phyloP scores from a whole-genome alignment of 1,140 invertebrate species.

The Thalassaphorura encarpata region DNA sequence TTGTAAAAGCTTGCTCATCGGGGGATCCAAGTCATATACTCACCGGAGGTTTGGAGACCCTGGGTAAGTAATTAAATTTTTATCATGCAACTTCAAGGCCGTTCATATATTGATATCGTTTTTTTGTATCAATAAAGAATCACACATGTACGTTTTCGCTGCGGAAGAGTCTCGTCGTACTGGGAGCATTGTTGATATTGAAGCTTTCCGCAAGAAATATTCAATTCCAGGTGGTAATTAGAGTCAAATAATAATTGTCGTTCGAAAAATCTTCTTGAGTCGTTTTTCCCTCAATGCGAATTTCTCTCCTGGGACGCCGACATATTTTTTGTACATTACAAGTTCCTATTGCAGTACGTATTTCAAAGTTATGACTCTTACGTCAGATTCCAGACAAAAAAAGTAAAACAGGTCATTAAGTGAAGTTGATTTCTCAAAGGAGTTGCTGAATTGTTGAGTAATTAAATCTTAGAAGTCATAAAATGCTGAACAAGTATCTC shows the following conservation, averaged over 20 bases:
- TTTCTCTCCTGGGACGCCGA: too few relatives aligned
- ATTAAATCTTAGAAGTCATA: too few relatives aligned
- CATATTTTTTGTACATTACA: too few relatives aligned
- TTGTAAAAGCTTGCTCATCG: conserved; percentile 36
- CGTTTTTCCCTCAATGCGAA: too few relatives aligned
- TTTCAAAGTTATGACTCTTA: too few relatives aligned
- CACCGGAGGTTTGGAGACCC: conserved; percentile 26
- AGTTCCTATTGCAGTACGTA: too few relatives aligned
- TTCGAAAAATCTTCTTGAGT: background rate
- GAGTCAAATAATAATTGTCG: background rate
- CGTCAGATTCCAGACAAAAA: too few relatives aligned
- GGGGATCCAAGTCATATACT: conserved; percentile 23
- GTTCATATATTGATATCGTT: background rate
- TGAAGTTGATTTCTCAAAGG: too few relatives aligned
- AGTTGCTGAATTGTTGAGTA: too few relatives aligned
- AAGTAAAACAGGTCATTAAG: too few relatives aligned
- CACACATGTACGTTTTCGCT: conserved; percentile 28
- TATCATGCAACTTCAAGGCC: background rate
- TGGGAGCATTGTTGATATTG: conserved; percentile 19
- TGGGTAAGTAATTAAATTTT: conserved; percentile 14
- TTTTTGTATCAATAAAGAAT: conserved; percentile 18
- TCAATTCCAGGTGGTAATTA: background rate
- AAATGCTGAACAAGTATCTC: too few relatives aligned
- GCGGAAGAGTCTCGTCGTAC: conserved; percentile 19
- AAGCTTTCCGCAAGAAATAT: conserved; percentile 12